Conservation (phyloP, 2,797 vertebrate species). For the Gadopsis marmoratus region DNA sequence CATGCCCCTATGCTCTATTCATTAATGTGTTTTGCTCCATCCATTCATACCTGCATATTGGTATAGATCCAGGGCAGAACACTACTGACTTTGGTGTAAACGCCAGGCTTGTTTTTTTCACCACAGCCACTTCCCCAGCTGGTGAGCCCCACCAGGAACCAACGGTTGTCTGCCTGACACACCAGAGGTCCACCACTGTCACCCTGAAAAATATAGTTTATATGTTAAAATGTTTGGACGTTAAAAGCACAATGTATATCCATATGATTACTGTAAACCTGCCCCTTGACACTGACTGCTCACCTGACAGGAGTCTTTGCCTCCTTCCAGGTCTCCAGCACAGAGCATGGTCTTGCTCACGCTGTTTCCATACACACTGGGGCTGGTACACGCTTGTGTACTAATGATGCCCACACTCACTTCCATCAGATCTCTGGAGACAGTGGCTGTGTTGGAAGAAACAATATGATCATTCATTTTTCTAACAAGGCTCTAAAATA, state of each 20-base stretch:
- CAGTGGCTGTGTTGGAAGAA: slow-evolving; percentile 52
- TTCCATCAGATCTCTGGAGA: slow-evolving; percentile 86
- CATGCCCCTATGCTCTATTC: neutral
- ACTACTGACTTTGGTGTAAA: slow-evolving; percentile 89
- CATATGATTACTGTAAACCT: neutral
- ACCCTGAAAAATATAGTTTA: slow-evolving; percentile 81
- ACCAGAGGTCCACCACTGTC: slow-evolving; percentile 96
- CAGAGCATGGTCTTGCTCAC: slow-evolving; percentile 92
- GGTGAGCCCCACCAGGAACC: slow-evolving; percentile 91
- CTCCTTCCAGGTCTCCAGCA: slow-evolving; percentile 89
- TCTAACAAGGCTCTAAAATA: neutral
- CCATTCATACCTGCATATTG: slow-evolving; percentile 89
- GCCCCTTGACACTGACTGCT: slow-evolving; percentile 8
- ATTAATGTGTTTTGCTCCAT: neutral
- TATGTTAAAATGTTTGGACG: neutral
- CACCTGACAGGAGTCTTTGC: slow-evolving; percentile 94
- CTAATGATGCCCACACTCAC: slow-evolving; percentile 88
- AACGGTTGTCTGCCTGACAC: slow-evolving; percentile 82
- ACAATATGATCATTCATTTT: neutral
- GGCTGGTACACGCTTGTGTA: slow-evolving; percentile 84
- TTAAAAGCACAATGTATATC: neutral
- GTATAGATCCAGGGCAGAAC: slow-evolving; percentile 91
- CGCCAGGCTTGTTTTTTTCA: slow-evolving; percentile 87
- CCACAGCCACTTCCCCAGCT: slow-evolving; percentile 95
- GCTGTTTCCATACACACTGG: slow-evolving; percentile 82